A percentile compares a stretch with the other conserved stretches of the same genome.
Evolutionary conservation across 2,888 invertebrate genomes (phyloP).

Genomic region (Yponomeuta evonymella): DNA sequence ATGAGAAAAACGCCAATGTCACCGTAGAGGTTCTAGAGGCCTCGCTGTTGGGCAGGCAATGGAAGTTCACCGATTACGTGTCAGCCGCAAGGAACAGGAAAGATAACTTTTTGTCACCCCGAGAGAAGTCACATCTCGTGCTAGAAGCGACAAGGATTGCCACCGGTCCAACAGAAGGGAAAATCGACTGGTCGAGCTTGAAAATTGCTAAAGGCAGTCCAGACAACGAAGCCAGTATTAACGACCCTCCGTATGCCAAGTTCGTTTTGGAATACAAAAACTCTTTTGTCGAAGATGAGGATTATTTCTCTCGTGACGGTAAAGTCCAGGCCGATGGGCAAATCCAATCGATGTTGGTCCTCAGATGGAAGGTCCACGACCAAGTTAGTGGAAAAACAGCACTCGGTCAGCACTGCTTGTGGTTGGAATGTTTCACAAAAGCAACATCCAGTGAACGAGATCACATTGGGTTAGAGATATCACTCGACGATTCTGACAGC

Average conservation of each 20-base stretch:
- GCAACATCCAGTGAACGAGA: constrained; percentile 63
- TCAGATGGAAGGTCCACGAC: constrained; percentile 76
- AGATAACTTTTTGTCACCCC: constrained; percentile 38
- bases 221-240: constrained; percentile 38
- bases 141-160: constrained; percentile 50
- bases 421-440: constrained; percentile 76
- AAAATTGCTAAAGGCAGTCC: constrained; percentile 43
- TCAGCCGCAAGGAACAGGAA: constrained; percentile 42
- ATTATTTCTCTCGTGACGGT: constrained; percentile 29
- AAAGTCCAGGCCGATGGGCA: constrained; percentile 38
- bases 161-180: constrained; percentile 34
- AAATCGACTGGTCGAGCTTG: constrained; percentile 48
- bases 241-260: constrained; percentile 46
- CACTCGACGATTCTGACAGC: constrained; percentile 50
- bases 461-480: constrained; percentile 40
- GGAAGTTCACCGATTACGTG: constrained; percentile 69
- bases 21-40: constrained; percentile 77
- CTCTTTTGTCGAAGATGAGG: constrained; percentile 40
- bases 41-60: constrained; percentile 77
- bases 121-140: constrained; percentile 60
- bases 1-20: constrained; percentile 76
- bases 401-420: constrained; percentile 82
- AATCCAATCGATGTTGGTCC: constrained; percentile 63
- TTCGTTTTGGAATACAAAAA: constrained; percentile 49
- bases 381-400: constrained; percentile 72